Base-by-base conservation (phyloP, 30 jellyfish, hydroid and myxozoan species). In the Hydractinia symbiolongicarpus region DNA sequence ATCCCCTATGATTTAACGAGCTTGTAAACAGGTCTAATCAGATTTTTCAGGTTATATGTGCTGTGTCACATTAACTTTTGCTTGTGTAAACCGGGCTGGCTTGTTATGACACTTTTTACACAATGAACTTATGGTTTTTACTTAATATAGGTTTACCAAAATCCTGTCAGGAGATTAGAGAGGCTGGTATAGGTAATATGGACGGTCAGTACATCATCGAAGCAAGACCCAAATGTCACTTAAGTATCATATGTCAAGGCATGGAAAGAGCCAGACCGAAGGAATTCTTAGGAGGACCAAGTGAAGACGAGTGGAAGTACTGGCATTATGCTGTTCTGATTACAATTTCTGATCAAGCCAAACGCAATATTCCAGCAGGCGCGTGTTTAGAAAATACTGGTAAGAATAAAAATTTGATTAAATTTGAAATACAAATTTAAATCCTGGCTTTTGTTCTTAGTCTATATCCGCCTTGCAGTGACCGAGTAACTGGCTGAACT, bases 371-470 rank as follows among this genome's bases (percentile, higher is more conserved):
- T 54, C 91, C 95, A 50, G 71, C 84, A 57, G 95, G 95, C 50
- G 97, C 97, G 67, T 90, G 97, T 73, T 77, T 90, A 15, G 97
- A 90, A 67, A 86, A 80, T 40, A 76, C 97, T 62, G 97, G 97
- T 90, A 53, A 7, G 93, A 10, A 9, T n/a, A 13, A 13, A 6
- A 30, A 30, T 30, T 6, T 51, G 7, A n/a, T 64, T 6, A 11
- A 13, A 58, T 0, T 58, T 64, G 19, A n/a, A 6, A n/a, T 64
- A 13, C 9, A 64, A 7, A n/a, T 64, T 7, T 6, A 7, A 64
- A 64, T 64, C 74, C 52, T 6, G 74, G 44, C 44, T 30, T 30
- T 13, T 64, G 52, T n/a, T 64, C 16, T 6, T 0, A 64, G 40
- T n/a, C 40, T n/a, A 11, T 58, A 58, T 1, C 69, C 69, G 3